phyloP scores from a whole-genome alignment of 2,888 invertebrate species.

The Camptogramma bilineatum region DNA sequence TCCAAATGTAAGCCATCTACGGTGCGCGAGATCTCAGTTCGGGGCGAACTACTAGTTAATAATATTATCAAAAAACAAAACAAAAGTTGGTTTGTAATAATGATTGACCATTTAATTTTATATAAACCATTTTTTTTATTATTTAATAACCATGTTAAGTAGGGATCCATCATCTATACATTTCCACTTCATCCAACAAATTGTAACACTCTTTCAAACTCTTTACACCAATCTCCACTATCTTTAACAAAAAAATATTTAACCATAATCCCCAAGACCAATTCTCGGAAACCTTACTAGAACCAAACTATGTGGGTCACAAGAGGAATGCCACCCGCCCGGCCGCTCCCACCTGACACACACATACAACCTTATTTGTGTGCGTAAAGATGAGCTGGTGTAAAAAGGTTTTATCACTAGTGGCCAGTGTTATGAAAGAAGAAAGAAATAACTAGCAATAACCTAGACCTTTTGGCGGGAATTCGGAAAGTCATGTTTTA shows the following conservation, averaged over 20 bases:
- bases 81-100: too few species aligned
- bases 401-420: constrained; percentile 38
- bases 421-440: constrained; percentile 17
- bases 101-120: too few species aligned
- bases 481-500: too few species aligned
- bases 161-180: too few species aligned
- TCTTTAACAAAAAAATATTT: neutral
- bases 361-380: constrained; percentile 40
- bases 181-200: too few species aligned
- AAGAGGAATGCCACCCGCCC: constrained; percentile 76
- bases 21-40: too few species aligned
- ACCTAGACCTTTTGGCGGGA: neutral
- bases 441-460: neutral
- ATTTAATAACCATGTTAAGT: too few species aligned
- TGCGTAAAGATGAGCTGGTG: constrained; percentile 41
- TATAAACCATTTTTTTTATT: too few species aligned
- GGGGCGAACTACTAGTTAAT: too few species aligned
- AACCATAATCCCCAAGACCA: constrained; percentile 40
- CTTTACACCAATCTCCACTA: neutral
- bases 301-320: constrained; percentile 76
- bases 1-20: too few species aligned
- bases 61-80: too few species aligned
- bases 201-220: too few species aligned
- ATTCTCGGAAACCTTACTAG: constrained; percentile 37
- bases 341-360: constrained; percentile 77